A percentile compares a stretch with the other conserved stretches of the same genome.
These are phyloP conservation scores for Puma concolor DNA, from an alignment of 2,113 vertebrate species.

Conservation along the genomic window DNA sequence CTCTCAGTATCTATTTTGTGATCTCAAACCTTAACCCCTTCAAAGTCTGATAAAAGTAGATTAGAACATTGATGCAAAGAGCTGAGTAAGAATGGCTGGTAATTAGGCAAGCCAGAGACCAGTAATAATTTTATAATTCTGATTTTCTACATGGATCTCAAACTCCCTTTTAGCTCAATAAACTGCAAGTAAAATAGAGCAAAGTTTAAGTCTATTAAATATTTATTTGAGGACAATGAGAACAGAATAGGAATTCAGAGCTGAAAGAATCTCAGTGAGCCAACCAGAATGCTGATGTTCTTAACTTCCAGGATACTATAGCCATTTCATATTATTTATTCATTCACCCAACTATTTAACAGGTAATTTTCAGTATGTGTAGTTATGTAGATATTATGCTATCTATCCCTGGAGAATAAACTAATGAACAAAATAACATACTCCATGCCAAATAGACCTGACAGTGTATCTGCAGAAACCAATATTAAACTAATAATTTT, in stretches of 20 bases:
- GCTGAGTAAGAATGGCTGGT: neutral
- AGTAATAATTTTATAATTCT: constrained; percentile 27
- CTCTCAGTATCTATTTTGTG: neutral
- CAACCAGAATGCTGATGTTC: neutral
- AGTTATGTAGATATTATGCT: constrained; percentile 19
- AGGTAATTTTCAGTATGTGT: neutral
- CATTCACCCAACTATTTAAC: neutral
- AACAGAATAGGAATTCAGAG: neutral
- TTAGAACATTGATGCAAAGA: neutral
- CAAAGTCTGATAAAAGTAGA: neutral
- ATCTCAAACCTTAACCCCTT: neutral
- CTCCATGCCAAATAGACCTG: neutral
- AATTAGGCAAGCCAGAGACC: neutral
- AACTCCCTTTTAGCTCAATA: neutral
- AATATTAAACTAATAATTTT: constrained; percentile 16
- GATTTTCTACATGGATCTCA: neutral
- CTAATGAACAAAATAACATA: constrained; percentile 23
- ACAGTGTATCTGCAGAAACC: neutral
- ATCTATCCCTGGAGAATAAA: neutral
- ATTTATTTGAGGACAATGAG: constrained; percentile 26
- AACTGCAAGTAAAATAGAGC: neutral
- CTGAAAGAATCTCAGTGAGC: neutral
- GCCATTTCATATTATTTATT: constrained; percentile 17
- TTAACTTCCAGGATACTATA: neutral
- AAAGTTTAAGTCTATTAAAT: neutral